Evolutionary conservation across 1,140 invertebrate species (phyloP).

Genomic region (Bilobella aurantiaca): DNA sequence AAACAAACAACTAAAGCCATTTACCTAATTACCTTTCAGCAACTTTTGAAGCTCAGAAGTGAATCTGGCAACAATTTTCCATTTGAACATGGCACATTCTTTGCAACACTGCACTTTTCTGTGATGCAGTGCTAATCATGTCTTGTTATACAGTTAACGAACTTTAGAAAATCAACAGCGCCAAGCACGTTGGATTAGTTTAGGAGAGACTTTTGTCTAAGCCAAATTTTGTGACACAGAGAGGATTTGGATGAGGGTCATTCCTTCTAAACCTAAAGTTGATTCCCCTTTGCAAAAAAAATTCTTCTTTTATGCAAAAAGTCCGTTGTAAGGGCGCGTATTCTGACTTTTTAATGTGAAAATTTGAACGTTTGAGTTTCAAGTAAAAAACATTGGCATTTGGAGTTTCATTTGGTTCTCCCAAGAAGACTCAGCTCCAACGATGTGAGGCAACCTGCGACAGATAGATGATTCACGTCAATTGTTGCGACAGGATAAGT

Average conservation of each 20-base stretch:
- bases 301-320: neutral
- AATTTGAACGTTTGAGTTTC: too few relatives aligned
- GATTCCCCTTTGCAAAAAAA: neutral
- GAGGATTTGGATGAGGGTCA: neutral
- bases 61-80: conserved; percentile 4
- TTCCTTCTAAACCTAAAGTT: neutral
- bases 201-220: neutral
- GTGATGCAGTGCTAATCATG: neutral
- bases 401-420: too few relatives aligned
- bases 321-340: too few relatives aligned
- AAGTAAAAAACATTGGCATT: too few relatives aligned
- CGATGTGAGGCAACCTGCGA: too few relatives aligned
- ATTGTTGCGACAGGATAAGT: too few relatives aligned
- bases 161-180: neutral
- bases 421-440: too few relatives aligned
- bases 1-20: neutral
- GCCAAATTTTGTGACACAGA: neutral
- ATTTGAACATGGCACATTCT: conserved; percentile 8
- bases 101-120: conserved; percentile 15
- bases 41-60: conserved; percentile 11
- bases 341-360: too few relatives aligned
- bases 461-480: too few relatives aligned
- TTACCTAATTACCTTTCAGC: neutral
- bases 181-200: neutral
- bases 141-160: neutral